Evolutionary conservation across 2,113 vertebrate genomes (phyloP), one percentile per base, ranked within the genome.

Genomic region (Rhinoptilus africanus): DNA sequence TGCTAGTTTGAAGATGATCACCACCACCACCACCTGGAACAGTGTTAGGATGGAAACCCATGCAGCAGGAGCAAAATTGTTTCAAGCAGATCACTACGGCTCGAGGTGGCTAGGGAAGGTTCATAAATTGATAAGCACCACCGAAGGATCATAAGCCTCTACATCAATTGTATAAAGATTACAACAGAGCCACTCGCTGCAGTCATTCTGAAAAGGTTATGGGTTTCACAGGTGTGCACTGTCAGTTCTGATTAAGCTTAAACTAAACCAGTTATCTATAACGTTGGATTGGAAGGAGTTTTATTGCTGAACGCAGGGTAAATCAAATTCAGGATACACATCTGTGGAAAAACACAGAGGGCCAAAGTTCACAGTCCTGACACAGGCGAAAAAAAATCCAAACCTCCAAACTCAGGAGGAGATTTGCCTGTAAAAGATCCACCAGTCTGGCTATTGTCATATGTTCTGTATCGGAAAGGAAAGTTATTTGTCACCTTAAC

Each of bases 251-350:
- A 90, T 91, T 88, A 82, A 34, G 67, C 87, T 85, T 87, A 91
- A 95, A 96, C 89, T 95, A 97, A 88, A 86, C 80, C 83, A 95
- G 59, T 82, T 92, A 97, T 96, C 96, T 96, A 81, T 62, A 96
- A 89, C 41, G 20, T 97, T 88, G 75, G 62, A 77, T 64, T 92
- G 80, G 84, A 93, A 88, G 37, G 71, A 72, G 87, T 95, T 97
- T 95, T 96, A 94, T 84, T 94, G 95, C 89, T 54, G 39, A 94
- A 95, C 1, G 12, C 45, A 59, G 77, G 53, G 64, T 83, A 96
- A 96, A 96, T 95, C 93, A 87, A 96, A 92, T 86, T 95, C 43
- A 18, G 54, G 69, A 85, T 92, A 48, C 68, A 89, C 63, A 92
- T 81, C 88, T 94, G 96, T 53, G 87, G 88, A 91, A 93, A 95